Conservation (phyloP, 1,140 invertebrate species). For the Wasmannia auropunctata region DNA sequence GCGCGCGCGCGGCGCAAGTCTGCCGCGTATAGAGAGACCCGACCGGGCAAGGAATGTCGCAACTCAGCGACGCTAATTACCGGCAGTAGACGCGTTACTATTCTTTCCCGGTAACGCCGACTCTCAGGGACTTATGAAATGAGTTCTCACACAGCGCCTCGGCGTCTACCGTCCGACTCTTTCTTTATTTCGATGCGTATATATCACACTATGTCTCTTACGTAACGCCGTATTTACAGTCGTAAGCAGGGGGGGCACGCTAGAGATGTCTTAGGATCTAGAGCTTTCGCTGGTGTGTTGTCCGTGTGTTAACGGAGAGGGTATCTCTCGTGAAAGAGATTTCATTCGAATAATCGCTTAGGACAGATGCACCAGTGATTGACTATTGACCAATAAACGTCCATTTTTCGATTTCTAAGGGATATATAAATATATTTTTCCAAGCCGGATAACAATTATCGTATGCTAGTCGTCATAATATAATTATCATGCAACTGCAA, state of each 20-base stretch:
- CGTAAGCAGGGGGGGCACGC: constrained; percentile 1
- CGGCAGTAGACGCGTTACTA: constrained; percentile 78
- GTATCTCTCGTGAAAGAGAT: background rate
- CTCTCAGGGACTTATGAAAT: constrained; percentile 82
- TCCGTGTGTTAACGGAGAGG: background rate
- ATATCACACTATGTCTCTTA: constrained; percentile 79
- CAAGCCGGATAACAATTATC: background rate
- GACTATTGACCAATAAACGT: background rate
- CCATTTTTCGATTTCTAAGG: background rate
- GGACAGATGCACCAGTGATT: background rate
- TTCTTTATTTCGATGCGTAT: constrained; percentile 76
- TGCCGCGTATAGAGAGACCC: constrained; percentile 59
- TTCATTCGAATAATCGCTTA: background rate
- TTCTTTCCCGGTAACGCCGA: constrained; percentile 69
- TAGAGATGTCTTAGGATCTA: constrained; percentile 33
- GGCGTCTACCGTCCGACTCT: constrained; percentile 76
- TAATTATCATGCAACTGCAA: background rate
- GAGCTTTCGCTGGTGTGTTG: background rate
- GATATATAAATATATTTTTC: background rate
- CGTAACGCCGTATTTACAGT: constrained; percentile 80
- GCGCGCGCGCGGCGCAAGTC: no score
- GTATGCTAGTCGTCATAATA: background rate
- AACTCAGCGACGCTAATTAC: constrained; percentile 82
- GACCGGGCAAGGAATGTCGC: constrained; percentile 68
- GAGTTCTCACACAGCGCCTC: constrained; percentile 81